phyloP scores from a whole-genome alignment of 2,888 invertebrate genomes.

The Carabus problematicus region DNA sequence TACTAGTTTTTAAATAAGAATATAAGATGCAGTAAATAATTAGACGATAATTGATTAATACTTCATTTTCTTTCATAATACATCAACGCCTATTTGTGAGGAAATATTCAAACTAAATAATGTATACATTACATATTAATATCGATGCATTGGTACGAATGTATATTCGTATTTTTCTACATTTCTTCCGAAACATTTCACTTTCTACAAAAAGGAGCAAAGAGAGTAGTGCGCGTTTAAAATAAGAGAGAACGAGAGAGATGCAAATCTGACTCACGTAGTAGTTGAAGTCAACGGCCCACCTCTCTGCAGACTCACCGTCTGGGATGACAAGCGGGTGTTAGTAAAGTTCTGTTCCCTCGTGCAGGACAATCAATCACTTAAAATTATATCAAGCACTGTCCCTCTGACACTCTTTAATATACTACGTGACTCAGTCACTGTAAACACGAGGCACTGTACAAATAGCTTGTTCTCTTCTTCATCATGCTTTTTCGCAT shows the following conservation, averaged over 20 bases:
- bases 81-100: too few species aligned
- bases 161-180: conserved; percentile 34
- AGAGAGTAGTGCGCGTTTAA: background rate
- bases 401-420: conserved; percentile 39
- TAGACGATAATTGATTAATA: too few species aligned
- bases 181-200: conserved; percentile 39
- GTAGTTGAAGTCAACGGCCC: background rate
- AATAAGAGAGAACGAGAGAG: conserved; percentile 15
- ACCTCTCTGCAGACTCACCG: background rate
- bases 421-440: conserved; percentile 39
- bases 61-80: too few species aligned
- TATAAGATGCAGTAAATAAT: too few species aligned
- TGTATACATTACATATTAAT: conserved; percentile 30
- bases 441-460: conserved; percentile 30
- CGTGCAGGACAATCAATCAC: conserved; percentile 40
- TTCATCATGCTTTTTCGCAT: background rate
- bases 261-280: conserved; percentile 18
- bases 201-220: conserved; percentile 21
- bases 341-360: conserved; percentile 15
- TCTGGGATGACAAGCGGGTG: background rate
- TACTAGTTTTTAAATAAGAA: too few species aligned
- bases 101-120: background rate
- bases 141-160: conserved; percentile 27
- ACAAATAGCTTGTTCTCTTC: background rate
- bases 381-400: conserved; percentile 42